Evolutionary conservation across 2,797 vertebrate genomes (phyloP).

Genomic region (Myiotriccus ornatus): DNA sequence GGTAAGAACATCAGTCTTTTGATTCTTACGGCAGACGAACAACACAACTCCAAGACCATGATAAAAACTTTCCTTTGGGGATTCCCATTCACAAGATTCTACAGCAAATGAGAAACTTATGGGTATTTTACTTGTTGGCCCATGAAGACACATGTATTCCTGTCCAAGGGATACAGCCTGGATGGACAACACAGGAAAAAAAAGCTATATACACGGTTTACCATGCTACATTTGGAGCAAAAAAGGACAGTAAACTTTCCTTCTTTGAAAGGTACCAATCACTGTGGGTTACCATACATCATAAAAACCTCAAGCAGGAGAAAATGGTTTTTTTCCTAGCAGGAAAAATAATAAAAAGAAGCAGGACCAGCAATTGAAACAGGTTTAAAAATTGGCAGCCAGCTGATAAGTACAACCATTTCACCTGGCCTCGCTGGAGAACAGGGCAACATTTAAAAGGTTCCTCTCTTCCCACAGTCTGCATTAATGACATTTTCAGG

Average conservation of each 20-base stretch:
- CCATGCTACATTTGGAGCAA: not conserved
- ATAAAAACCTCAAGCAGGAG: constrained; percentile 41
- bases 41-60: not conserved
- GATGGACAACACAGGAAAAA: not conserved
- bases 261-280: constrained; percentile 24
- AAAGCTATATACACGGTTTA: not conserved
- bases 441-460: not conserved
- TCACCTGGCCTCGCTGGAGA: not conserved
- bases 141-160: not conserved
- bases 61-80: constrained; percentile 18
- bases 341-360: not conserved
- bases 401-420: not conserved
- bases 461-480: not conserved
- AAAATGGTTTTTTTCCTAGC: not conserved
- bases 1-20: not conserved
- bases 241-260: not conserved
- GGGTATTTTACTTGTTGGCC: constrained; percentile 18
- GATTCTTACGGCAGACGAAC: constrained; percentile 7
- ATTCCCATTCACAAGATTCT: not conserved
- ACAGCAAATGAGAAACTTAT: constrained; percentile 31
- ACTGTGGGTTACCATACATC: not conserved
- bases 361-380: not conserved
- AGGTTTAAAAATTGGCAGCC: not conserved
- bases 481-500: not conserved
- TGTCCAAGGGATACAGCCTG: not conserved